Conservation (phyloP, 2,797 vertebrate species). For the Cheirogaleus major region DNA sequence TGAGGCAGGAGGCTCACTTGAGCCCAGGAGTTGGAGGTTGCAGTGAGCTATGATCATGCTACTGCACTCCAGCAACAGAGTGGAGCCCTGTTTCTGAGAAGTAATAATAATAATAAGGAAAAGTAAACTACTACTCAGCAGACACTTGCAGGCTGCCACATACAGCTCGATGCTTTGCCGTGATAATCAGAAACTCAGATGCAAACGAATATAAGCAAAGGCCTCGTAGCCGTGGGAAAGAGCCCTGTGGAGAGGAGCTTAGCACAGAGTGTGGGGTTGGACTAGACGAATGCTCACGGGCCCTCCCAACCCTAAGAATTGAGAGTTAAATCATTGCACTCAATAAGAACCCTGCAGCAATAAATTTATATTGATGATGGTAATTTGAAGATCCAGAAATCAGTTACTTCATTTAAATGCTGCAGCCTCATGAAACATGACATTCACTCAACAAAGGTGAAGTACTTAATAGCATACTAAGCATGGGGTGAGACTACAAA, state of each 20-base stretch:
- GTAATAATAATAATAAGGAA: not conserved
- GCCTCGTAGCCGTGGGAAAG: not conserved
- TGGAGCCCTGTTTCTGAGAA: not conserved
- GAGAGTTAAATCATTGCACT: not conserved
- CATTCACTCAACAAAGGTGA: not conserved
- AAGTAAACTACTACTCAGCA: not conserved
- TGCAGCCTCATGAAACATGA: not conserved
- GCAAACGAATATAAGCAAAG: not conserved
- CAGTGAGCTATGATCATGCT: not conserved
- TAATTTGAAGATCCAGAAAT: not conserved
- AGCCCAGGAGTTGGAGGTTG: not conserved
- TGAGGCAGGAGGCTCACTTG: not conserved
- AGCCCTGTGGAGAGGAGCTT: not conserved
- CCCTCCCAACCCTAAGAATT: not conserved
- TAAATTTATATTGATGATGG: not conserved
- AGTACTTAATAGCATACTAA: not conserved
- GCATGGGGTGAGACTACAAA: not conserved
- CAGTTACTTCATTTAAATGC: not conserved
- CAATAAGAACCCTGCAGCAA: not conserved
- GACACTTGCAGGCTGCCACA: not conserved
- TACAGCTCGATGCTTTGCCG: not conserved
- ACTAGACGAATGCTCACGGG: too few species aligned
- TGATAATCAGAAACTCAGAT: not conserved
- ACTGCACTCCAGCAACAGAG: not conserved
- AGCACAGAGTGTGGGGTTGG: not conserved